Conservation (phyloP, 2,888 invertebrate species). For the Agonum fuliginosum region DNA sequence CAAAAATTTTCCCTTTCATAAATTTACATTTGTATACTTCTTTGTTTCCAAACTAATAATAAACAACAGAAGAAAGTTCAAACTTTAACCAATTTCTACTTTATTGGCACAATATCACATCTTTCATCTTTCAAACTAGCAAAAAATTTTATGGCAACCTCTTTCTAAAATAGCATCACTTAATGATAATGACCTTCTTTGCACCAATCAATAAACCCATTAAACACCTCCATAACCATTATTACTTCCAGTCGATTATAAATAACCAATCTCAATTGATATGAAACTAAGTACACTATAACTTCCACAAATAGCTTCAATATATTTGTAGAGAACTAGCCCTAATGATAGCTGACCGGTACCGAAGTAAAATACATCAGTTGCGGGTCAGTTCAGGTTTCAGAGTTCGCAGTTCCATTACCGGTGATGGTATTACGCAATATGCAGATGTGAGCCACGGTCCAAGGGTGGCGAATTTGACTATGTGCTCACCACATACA, state of each 20-base stretch:
- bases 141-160: not conserved
- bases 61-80: no score
- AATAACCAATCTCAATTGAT: not conserved
- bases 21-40: no score
- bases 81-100: no score
- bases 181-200: constrained; percentile 20
- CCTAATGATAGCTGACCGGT: not conserved
- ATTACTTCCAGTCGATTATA: not conserved
- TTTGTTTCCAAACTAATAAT: no score
- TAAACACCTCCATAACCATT: not conserved
- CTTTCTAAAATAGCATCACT: not conserved
- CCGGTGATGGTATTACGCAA: not conserved
- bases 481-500: constrained; percentile 15
- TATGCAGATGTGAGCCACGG: not conserved
- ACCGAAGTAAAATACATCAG: constrained; percentile 7
- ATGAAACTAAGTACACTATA: not conserved
- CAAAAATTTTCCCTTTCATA: no score
- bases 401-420: not conserved
- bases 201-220: not conserved
- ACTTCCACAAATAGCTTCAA: not conserved
- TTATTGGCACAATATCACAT: no score
- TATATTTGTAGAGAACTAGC: not conserved
- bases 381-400: not conserved
- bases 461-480: not conserved
- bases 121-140: no score